Conservation (phyloP, 2,888 invertebrate species). For the Oeneis ivallda region DNA sequence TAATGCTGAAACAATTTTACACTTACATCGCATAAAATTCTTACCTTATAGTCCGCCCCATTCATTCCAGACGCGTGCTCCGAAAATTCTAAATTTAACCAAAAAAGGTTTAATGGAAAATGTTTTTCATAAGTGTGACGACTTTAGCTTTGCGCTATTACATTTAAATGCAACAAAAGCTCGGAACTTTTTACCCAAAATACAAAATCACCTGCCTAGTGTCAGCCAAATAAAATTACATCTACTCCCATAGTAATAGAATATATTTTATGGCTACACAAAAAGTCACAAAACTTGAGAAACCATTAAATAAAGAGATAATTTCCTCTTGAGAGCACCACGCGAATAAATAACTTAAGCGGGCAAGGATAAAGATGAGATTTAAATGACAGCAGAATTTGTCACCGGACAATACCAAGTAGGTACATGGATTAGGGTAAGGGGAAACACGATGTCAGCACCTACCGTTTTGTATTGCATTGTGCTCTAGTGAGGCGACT, state of each 20-base stretch:
- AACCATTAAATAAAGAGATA: constrained; percentile 62
- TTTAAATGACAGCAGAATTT: constrained; percentile 42
- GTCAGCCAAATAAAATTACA: constrained; percentile 41
- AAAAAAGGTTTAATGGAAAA: constrained; percentile 31
- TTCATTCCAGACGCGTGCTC: constrained; percentile 19
- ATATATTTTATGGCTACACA: constrained; percentile 43
- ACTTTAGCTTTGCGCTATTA: constrained; percentile 63
- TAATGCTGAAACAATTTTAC: background rate
- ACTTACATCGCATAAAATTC: background rate
- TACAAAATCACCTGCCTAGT: constrained; percentile 54
- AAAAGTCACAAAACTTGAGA: constrained; percentile 48
- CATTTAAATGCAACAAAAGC: constrained; percentile 65
- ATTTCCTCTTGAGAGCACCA: constrained; percentile 45
- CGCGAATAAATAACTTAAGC: constrained; percentile 45
- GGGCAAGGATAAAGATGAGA: constrained; percentile 45
- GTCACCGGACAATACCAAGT: constrained; percentile 54
- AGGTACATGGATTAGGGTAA: constrained; percentile 60
- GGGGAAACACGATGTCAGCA: constrained; percentile 58
- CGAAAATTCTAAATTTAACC: constrained; percentile 6
- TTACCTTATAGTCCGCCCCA: background rate
- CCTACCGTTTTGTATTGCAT: constrained; percentile 51
- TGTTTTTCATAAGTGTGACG: constrained; percentile 20
- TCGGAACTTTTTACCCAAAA: constrained; percentile 57
- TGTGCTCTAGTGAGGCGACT: constrained; percentile 44
- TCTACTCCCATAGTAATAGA: constrained; percentile 42